Evolutionary conservation across 1,140 invertebrate genomes (phyloP), one percentile per base, ranked within the genome.

Genomic region (Euborellia annulipes): DNA sequence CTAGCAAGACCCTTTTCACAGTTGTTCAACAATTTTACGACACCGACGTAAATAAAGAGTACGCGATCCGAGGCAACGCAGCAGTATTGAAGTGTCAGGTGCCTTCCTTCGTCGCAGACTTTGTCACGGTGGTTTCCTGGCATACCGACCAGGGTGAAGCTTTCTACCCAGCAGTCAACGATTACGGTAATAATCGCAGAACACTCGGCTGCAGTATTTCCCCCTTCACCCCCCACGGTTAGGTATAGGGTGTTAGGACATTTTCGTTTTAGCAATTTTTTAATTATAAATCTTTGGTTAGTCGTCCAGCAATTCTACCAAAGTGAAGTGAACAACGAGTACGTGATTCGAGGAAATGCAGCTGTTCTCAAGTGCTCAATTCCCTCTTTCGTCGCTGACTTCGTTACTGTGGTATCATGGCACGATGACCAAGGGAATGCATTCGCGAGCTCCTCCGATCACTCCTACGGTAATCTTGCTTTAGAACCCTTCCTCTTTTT

Each of bases 311-410:
- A 91, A 64, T 74, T 79, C 58, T 91, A 89, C 66, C 82, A 88
- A 55, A 85, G 83, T 16, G 85, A 91, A 65, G 86, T 89, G 54
- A 85, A 86, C 68, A 90, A 92, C 63, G 88, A 90, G 52, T 93
- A 90, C 67, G 87, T 89, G 3, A 92, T 92, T 55, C 76, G 82
- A 60, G 88, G 88, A 41, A 92, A 93, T 64, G 82, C 86, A 36
- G 89, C 88, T n/a, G 79, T 94, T 52, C 70, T 96, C 39, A 90
- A 88, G 62, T 95, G 90, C 68, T 79, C 83, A 59, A 87, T 94
- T 53, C 90, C 90, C 17, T 85, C 82, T 16, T 93, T 90, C 63
- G 86, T 92, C 38, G 83, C 83, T 22, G 87, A 93, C 65, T 93
- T 91, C 62, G 79, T 94, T 43, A 74, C 75, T 51, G 82, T 93